These are phyloP conservation scores for Anagrus nilaparvatae DNA, from an alignment of 1,140 invertebrate species.

Conservation along the genomic window DNA sequence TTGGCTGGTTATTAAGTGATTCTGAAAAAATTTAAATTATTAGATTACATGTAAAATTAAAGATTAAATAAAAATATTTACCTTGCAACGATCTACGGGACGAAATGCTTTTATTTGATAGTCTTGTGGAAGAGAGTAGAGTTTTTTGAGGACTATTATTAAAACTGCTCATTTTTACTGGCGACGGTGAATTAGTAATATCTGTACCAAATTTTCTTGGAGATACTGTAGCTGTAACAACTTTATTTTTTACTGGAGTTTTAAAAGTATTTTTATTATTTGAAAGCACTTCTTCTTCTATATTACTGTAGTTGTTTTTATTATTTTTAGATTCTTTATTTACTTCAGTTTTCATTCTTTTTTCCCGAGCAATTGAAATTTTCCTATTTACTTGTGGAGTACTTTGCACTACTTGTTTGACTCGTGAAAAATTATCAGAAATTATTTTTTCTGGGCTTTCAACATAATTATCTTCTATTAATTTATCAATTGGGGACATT, in stretches of 20 bases:
- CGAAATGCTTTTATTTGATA: background rate
- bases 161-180: background rate
- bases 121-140: no score
- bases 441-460: constrained; percentile 28
- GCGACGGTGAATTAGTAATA: constrained; percentile 20
- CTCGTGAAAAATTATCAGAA: constrained; percentile 20
- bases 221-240: background rate
- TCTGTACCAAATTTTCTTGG: constrained; percentile 28
- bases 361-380: background rate
- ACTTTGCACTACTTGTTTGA: constrained; percentile 27
- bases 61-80: background rate
- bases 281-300: background rate
- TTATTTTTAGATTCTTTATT: constrained; percentile 7
- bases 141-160: background rate
- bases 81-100: no score
- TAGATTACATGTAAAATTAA: constrained; percentile 15
- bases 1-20: constrained; percentile 7
- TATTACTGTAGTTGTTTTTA: background rate
- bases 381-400: constrained; percentile 24
- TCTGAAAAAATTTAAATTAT: constrained; percentile 14
- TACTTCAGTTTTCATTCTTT: constrained; percentile 5
- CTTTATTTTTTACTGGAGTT: background rate
- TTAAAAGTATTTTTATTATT: no score
- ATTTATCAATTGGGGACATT: constrained; percentile 28
- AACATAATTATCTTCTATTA: constrained; percentile 13